Conservation (phyloP, 1,140 invertebrate genomes). For the Saccostrea echinata region DNA sequence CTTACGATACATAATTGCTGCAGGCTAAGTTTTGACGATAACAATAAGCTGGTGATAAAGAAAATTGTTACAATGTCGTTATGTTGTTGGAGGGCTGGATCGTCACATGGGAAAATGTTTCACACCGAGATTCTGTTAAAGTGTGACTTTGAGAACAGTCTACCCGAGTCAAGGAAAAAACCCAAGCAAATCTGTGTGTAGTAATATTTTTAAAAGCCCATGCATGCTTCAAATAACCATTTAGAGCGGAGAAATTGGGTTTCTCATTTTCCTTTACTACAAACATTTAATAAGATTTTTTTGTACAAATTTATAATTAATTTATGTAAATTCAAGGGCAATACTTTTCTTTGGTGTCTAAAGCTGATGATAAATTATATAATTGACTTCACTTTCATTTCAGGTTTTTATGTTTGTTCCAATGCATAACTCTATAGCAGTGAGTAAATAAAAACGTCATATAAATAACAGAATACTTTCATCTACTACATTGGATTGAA, state of each 20-base stretch:
- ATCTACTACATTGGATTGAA: slow-evolving; percentile 9
- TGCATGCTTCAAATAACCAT: neutral
- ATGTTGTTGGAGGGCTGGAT: slow-evolving; percentile 11
- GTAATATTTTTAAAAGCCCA: neutral
- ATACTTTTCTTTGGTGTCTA: neutral
- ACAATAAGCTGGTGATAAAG: slow-evolving; percentile 32
- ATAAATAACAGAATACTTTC: slow-evolving; percentile 16
- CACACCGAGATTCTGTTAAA: neutral
- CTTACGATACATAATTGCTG: slow-evolving; percentile 19
- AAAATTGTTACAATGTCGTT: slow-evolving; percentile 24
- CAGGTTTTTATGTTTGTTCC: slow-evolving; percentile 10
- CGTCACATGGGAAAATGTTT: slow-evolving; percentile 31
- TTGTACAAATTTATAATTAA: neutral
- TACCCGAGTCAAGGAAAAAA: neutral
- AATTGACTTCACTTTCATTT: slow-evolving; percentile 16
- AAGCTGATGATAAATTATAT: slow-evolving; percentile 26
- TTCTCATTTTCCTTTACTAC: neutral
- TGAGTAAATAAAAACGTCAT: slow-evolving; percentile 27
- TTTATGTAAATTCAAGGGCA: neutral
- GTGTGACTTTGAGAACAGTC: neutral
- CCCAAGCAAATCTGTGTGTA: neutral
- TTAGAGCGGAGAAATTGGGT: neutral
- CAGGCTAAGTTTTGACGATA: slow-evolving; percentile 33
- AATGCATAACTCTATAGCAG: slow-evolving; percentile 15
- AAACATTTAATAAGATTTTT: neutral